Percentiles rank a stretch among this genome's conserved stretches.
Evolutionary conservation across 2,797 vertebrate species (phyloP).

Genomic region (Coregonus ussuriensis): DNA sequence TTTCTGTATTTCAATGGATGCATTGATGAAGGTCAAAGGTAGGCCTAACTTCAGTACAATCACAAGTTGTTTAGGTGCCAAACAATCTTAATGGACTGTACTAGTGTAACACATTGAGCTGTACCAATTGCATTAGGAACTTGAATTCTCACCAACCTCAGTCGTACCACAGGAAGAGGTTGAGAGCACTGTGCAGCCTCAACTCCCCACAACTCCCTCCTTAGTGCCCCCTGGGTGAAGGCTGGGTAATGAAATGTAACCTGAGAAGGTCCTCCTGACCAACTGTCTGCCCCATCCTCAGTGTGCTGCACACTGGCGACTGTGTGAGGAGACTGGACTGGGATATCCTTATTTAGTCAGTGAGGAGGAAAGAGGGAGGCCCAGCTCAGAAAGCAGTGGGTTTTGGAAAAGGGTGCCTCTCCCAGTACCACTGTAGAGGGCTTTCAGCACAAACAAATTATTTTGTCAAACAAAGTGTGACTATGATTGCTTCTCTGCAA

Average conservation of each 20-base stretch:
- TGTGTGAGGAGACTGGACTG: neutral
- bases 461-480: neutral
- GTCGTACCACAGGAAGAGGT: neutral
- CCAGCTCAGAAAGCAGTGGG: neutral
- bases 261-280: neutral
- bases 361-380: neutral
- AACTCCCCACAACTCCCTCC: neutral
- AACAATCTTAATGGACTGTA: too few species aligned
- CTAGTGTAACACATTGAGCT: too few species aligned
- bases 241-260: neutral
- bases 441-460: slow-evolving; percentile 4
- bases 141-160: neutral
- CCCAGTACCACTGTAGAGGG: neutral
- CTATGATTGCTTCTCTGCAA: slow-evolving; percentile 1
- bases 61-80: too few species aligned
- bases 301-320: neutral
- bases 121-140: neutral
- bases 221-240: neutral
- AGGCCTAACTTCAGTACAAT: too few species aligned
- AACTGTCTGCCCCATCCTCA: neutral
- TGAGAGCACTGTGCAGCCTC: neutral
- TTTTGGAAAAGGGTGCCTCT: neutral
- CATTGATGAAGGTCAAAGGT: too few species aligned
- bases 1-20: too few species aligned
- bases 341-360: slow-evolving; percentile 5